A percentile compares a stretch with the other conserved stretches of the same genome.
These are phyloP conservation scores for Edolisoma coerulescens DNA, from an alignment of 2,113 vertebrate genomes.

Conservation along the genomic window DNA sequence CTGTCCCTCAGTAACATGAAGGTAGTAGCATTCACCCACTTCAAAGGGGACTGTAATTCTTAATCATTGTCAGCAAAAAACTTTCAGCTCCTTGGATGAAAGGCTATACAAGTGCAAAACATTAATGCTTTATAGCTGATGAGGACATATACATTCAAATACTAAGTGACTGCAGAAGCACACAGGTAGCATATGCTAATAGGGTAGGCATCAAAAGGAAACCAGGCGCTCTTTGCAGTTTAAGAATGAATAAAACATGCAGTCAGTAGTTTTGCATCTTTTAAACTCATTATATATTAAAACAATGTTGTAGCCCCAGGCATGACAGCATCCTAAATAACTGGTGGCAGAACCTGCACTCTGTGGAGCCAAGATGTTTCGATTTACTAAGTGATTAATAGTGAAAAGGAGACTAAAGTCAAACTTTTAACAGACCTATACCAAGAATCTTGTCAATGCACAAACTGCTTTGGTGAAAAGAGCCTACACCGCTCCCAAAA, in stretches of 20 bases:
- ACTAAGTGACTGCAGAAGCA: slow-evolving; percentile 2
- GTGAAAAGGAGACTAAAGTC: neutral
- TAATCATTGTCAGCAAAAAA: neutral
- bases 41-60: slow-evolving; percentile 29
- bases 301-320: neutral
- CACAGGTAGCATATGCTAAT: slow-evolving; percentile 40
- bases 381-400: neutral
- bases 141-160: slow-evolving; percentile 51
- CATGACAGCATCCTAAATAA: neutral
- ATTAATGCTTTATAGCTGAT: slow-evolving; percentile 30
- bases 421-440: neutral
- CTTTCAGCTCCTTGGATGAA: slow-evolving; percentile 28
- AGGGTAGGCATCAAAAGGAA: slow-evolving; percentile 47
- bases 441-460: neutral
- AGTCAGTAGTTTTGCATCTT: neutral
- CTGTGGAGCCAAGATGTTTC: neutral
- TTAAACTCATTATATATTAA: neutral
- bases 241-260: slow-evolving; percentile 47
- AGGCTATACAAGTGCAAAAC: slow-evolving; percentile 59
- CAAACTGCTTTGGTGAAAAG: neutral
- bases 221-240: neutral
- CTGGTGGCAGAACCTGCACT: neutral
- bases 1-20: neutral
- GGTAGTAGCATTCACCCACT: neutral
- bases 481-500: neutral